These are phyloP conservation scores for Drosophila pallidifrons DNA, from an alignment of 1,140 invertebrate species.

Conservation along the genomic window DNA sequence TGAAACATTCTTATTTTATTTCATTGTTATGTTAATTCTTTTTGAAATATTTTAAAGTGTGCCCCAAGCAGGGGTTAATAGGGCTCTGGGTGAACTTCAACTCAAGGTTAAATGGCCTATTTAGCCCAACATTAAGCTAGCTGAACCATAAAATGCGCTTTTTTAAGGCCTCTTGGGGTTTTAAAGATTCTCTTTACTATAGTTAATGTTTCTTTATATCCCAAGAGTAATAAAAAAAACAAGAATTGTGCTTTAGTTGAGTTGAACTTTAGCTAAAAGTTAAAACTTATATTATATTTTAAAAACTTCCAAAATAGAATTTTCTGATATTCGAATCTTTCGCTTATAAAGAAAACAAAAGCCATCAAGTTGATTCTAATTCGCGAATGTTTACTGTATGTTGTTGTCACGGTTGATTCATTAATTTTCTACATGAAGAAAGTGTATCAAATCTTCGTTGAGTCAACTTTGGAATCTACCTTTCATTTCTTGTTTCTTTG, in stretches of 20 bases:
- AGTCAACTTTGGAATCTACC: constrained; percentile 30
- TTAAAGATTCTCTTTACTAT: neutral
- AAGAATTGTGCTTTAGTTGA: too few species aligned
- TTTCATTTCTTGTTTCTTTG: constrained; percentile 57
- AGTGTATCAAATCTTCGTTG: constrained; percentile 3
- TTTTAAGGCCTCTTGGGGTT: neutral
- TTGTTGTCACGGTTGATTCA: neutral
- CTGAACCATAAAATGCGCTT: constrained; percentile 4
- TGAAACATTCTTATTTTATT: neutral
- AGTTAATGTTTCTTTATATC: too few species aligned
- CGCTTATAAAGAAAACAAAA: too few species aligned
- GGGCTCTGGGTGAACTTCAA: constrained; percentile 13
- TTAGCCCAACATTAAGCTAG: constrained; percentile 5
- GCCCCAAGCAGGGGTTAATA: constrained; percentile 10
- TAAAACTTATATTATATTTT: too few species aligned
- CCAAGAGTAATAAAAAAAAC: neutral
- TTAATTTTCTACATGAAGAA: neutral
- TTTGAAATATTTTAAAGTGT: neutral
- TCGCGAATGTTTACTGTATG: too few species aligned
- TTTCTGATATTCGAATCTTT: too few species aligned
- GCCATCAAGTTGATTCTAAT: too few species aligned
- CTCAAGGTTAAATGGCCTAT: constrained; percentile 15
- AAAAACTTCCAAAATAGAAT: too few species aligned
- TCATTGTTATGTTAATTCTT: constrained; percentile 1
- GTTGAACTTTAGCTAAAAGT: neutral